Evolutionary conservation across 2,113 vertebrate genomes (phyloP), one percentile per base, ranked within the genome.

Genomic region (Elgaria multicarinata): DNA sequence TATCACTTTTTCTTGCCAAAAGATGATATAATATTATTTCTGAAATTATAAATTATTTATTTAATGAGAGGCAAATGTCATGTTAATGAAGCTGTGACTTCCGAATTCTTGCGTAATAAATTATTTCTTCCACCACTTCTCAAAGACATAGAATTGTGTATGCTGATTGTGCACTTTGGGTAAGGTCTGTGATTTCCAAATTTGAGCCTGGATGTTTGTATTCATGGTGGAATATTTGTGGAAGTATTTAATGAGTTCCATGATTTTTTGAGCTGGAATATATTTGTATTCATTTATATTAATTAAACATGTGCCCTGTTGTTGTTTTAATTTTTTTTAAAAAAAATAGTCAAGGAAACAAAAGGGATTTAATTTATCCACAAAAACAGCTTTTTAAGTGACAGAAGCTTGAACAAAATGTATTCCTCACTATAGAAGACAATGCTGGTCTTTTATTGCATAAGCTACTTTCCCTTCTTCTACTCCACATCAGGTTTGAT

Each of bases 201-300:
- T 80, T 88, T 84, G 89, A 87, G 78, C 91, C 90, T 91, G 83
- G 55, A 82, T 87, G 86, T 95, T 90, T 92, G 89, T 71, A 92
- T 97, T 33, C 20, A 75, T 85, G 0, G 78, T 93, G 83, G 96
- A 93, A 94, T 91, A 94, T 88, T 92, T 90, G 85, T 89, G 93
- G 0, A 13, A 91, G 74, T 93, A 91, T 94, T 97, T 95, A 95
- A 90, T 94, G 95, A 90, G 3, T 93, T 92, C 71, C 66, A 10
- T 83, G 90, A 91, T 92, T 93, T 94, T 91, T 77, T 76, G 62
- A 86, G 75, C 78, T 92, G 84, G 90, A 95, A 93, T 86, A 92
- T 84, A 95, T 94, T 96, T 96, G 46, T 89, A 94, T 96, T 93
- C 89, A 90, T 94, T 96, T 96, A 66, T 94, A 90, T 94, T 94